phyloP scores from a whole-genome alignment of 2,797 vertebrate species.

The Pristis pectinata region DNA sequence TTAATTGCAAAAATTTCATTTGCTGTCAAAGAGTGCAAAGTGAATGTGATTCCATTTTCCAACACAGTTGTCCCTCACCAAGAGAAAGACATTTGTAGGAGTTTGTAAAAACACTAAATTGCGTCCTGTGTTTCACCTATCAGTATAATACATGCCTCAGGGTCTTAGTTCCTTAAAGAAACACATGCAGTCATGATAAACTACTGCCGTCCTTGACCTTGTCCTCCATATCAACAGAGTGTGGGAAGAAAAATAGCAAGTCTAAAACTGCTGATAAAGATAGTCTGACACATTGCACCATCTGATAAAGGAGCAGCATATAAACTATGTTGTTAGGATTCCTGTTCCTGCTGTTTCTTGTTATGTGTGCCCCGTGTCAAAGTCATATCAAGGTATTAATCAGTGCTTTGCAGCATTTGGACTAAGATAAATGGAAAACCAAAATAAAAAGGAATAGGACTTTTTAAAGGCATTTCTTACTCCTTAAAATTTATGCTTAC shows the following conservation, averaged over 20 bases:
- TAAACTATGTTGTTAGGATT: not conserved
- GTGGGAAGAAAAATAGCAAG: not conserved
- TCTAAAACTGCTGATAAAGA: constrained; percentile 13
- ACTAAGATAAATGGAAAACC: not conserved
- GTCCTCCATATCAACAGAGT: not conserved
- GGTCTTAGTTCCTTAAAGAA: not conserved
- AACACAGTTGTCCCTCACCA: not conserved
- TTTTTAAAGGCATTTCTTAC: not conserved
- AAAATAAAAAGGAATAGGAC: not conserved
- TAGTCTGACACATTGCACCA: not conserved
- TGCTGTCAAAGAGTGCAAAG: not conserved
- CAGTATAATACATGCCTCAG: not conserved
- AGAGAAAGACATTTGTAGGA: constrained; percentile 8
- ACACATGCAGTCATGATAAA: not conserved
- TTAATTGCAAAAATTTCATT: not conserved
- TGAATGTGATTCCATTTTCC: not conserved
- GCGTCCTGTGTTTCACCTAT: not conserved
- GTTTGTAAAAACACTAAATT: not conserved
- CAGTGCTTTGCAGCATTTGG: not conserved
- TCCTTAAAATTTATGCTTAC: not conserved
- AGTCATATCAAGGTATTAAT: not conserved
- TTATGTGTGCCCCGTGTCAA: not conserved
- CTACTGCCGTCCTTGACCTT: not conserved
- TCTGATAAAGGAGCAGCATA: not conserved
- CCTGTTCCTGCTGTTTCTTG: constrained; percentile 20